Percentiles rank a stretch among this genome's conserved stretches.
Conservation (phyloP, 1,140 invertebrate genomes). For the Cryptotermes secundus region DNA sequence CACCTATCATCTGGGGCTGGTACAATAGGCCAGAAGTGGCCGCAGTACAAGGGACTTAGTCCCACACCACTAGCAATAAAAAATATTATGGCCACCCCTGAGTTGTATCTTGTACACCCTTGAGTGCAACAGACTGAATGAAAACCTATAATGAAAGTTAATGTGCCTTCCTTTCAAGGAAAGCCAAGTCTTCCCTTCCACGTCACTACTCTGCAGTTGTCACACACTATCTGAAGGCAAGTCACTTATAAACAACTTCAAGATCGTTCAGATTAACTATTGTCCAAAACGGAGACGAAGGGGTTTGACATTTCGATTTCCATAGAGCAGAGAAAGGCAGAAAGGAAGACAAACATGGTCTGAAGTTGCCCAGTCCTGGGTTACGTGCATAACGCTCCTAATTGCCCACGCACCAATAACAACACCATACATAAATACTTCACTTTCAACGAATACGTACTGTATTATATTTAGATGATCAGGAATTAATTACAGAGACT, state of each 20-base stretch:
- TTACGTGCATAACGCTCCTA: neutral
- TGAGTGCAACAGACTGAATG: slow-evolving; percentile 15
- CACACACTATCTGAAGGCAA: neutral
- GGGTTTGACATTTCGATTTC: neutral
- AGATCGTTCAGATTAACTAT: neutral
- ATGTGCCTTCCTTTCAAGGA: neutral
- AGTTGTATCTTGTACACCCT: neutral
- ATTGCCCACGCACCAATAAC: neutral
- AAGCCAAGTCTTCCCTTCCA: neutral
- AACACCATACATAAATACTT: neutral
- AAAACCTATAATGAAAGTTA: neutral
- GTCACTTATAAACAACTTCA: neutral
- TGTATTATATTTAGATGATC: too few species aligned
- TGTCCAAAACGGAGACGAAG: slow-evolving; percentile 1
- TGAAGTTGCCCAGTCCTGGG: neutral
- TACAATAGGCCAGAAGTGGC: too few species aligned
- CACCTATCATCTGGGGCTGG: too few species aligned
- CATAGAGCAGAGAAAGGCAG: neutral
- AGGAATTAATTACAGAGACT: too few species aligned
- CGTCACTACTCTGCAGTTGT: neutral
- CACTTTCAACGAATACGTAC: neutral
- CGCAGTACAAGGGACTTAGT: too few species aligned
- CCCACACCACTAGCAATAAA: too few species aligned
- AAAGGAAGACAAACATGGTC: neutral
- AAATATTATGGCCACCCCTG: neutral